These are phyloP conservation scores for Melanotaenia pygmaea DNA, from an alignment of 2,797 vertebrate species.

Conservation along the genomic window DNA sequence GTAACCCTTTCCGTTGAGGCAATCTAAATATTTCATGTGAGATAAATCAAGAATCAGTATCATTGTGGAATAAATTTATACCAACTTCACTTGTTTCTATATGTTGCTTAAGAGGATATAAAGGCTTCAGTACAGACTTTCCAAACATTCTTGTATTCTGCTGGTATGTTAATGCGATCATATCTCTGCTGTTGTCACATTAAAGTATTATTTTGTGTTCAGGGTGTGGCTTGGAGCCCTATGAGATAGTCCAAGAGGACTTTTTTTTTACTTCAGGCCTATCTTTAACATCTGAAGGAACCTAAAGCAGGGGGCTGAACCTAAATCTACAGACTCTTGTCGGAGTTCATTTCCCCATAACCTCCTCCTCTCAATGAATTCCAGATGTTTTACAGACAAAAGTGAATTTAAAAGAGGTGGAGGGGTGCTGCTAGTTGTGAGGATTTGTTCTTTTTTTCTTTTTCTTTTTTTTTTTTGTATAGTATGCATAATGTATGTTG, in stretches of 20 bases:
- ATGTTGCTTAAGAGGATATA: neutral
- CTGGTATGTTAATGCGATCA: constrained; percentile 3
- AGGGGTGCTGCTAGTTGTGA: constrained; percentile 43
- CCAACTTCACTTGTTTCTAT: neutral
- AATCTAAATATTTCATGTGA: constrained; percentile 21
- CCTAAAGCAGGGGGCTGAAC: constrained; percentile 78
- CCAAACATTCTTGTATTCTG: constrained; percentile 7
- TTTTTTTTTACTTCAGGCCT: constrained; percentile 78
- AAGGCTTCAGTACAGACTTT: neutral
- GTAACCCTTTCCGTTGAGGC: constrained; percentile 14
- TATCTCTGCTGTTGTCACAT: constrained; percentile 15
- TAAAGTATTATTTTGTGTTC: constrained; percentile 46
- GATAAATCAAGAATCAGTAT: constrained; percentile 13
- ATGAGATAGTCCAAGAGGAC: constrained; percentile 78
- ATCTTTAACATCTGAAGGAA: constrained; percentile 80
- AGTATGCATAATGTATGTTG: constrained; percentile 54
- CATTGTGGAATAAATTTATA: neutral
- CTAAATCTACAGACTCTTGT: constrained; percentile 74
- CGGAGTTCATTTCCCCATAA: constrained; percentile 74
- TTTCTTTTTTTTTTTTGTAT: constrained; percentile 28
- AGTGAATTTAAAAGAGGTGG: constrained; percentile 71
- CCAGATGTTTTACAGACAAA: constrained; percentile 87
- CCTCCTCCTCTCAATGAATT: constrained; percentile 81
- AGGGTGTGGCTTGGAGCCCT: constrained; percentile 57
- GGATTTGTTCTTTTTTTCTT: constrained; percentile 14